Evolutionary conservation across 2,797 vertebrate species (phyloP), one percentile per base, ranked within the genome.

Genomic region (Columba guinea): DNA sequence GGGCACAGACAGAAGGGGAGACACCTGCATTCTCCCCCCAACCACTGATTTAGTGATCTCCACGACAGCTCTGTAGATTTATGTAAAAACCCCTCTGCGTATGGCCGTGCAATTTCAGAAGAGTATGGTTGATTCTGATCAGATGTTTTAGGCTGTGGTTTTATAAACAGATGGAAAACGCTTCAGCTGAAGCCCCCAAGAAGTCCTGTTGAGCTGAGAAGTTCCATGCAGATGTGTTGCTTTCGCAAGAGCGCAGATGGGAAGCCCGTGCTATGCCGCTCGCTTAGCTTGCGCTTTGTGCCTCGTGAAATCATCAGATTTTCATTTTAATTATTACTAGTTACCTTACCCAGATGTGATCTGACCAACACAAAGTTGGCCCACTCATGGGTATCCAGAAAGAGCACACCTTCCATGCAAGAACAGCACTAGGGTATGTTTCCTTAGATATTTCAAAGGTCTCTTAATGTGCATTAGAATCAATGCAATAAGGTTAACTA

Each of bases 41-140:
- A 3, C 20, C 44, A 44, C 53, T 0, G 0, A 11, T 12, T n/a
- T 9, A 76, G 32, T 14, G 19, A 18, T 34, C 69, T 35, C 56
- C 37, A 78, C 64, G 35, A 49, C 1, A 5, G 77, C 34, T 83
- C 59, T 23, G 8, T 4, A 67, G 59, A 56, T 37, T 79, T 20
- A 53, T 32, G 56, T 58, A 44, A 67, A 51, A 89, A 75, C 87
- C 18, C 52, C 56, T 80, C 89, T 63, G 49, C 88, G 87, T 68
- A 70, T 22, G 74, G 83, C 68, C 60, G 23, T 2, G 35, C 56
- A 70, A 7, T 46, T 82, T 87, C 94, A 89, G 56, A 82, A 30
- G 74, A 85, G 64, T 37, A 70, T 52, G 74, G 68, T n/a, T 95
- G 80, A 90, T 95, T 94, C 92, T 74, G 82, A 87, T 95, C 93